Percentiles rank a stretch among this genome's conserved stretches.
Conservation (phyloP, 2,113 vertebrate species). For the Porphyrio hochstetteri region DNA sequence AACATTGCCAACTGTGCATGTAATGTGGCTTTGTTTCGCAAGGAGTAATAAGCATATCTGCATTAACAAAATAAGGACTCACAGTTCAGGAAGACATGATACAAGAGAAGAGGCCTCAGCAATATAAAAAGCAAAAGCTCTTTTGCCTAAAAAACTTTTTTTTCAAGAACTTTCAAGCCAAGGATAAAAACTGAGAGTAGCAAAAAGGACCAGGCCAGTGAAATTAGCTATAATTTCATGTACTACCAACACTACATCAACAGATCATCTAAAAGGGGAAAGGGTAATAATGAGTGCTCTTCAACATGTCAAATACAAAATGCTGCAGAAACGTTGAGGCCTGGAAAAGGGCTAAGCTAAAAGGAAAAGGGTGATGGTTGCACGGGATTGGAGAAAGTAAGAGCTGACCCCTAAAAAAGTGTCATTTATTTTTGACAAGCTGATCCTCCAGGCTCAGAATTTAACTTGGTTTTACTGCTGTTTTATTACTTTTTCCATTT, state of each 20-base stretch:
- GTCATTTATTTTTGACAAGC: background rate
- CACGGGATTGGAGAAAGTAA: background rate
- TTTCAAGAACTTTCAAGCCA: background rate
- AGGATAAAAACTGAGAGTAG: background rate
- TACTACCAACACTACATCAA: background rate
- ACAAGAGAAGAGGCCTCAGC: background rate
- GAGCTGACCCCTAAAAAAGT: slow-evolving; percentile 1
- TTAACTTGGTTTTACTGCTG: slow-evolving; percentile 46
- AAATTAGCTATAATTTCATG: slow-evolving; percentile 20
- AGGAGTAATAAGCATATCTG: background rate
- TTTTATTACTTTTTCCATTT: slow-evolving; percentile 51
- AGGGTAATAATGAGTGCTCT: slow-evolving; percentile 17
- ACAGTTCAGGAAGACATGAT: background rate
- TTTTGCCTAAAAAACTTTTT: background rate
- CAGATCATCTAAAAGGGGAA: background rate
- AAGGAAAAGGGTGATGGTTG: background rate
- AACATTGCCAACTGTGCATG: background rate
- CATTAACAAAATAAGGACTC: background rate
- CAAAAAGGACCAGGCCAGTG: background rate
- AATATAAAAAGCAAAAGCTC: background rate
- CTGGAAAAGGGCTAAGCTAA: slow-evolving; percentile 33
- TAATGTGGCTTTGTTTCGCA: slow-evolving; percentile 22
- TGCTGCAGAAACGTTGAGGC: background rate
- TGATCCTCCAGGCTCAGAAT: slow-evolving; percentile 22
- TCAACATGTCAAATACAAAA: slow-evolving; percentile 15